phyloP scores from a whole-genome alignment of 1,140 invertebrate genomes.

The Bombyx mori region ASM3026992v2 NC_085118.1:8573001-8573500 shows the following conservation, averaged over 20 bases:
- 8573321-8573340: too few species aligned
- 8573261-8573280: too few species aligned
- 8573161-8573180: too few species aligned
- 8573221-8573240: too few species aligned
- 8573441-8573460: slow-evolving; percentile 31
- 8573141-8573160: slow-evolving; percentile 1
- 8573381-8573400: slow-evolving; percentile 18
- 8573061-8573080: slow-evolving; percentile 42
- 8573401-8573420: slow-evolving; percentile 41
- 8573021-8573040: slow-evolving; percentile 14
- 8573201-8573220: too few species aligned
- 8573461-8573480: slow-evolving; percentile 60
- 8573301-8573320: too few species aligned
- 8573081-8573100: slow-evolving; percentile 24
- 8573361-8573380: slow-evolving; percentile 19
- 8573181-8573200: too few species aligned
- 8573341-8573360: too few species aligned
- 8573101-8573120: slow-evolving; percentile 25
- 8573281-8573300: too few species aligned
- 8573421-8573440: slow-evolving; percentile 46
- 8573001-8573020: slow-evolving; percentile 5
- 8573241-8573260: too few species aligned
- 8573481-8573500: slow-evolving; percentile 44
- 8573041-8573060: slow-evolving; percentile 31
- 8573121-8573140: slow-evolving; percentile 8